Evolutionary conservation across 1,140 invertebrate genomes (phyloP).

Genomic region (Pseudobourletiella spinata): DNA sequence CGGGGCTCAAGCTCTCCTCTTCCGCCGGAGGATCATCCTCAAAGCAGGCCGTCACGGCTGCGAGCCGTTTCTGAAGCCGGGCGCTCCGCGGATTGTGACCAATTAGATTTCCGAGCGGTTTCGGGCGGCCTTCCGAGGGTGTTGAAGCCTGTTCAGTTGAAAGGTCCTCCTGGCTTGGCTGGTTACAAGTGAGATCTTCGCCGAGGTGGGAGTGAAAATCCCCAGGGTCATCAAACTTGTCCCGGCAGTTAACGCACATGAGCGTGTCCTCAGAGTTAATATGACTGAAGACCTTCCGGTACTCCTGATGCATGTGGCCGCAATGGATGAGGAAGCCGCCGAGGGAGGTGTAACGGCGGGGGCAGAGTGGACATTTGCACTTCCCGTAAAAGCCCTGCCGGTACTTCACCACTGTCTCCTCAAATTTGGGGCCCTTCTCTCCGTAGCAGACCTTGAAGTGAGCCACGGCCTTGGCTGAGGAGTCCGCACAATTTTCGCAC

Average conservation of each 20-base stretch:
- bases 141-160: neutral
- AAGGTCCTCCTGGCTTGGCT: neutral
- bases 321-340: conserved; percentile 29
- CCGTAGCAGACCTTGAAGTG: conserved; percentile 27
- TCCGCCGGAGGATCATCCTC: neutral
- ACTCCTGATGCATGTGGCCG: conserved; percentile 24
- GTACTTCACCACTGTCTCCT: conserved; percentile 26
- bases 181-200: neutral
- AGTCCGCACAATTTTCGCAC: conserved; percentile 22
- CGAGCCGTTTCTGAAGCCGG: conserved; percentile 18
- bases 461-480: conserved; percentile 7
- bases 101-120: neutral
- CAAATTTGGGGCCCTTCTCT: conserved; percentile 16
- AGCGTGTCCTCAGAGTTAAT: conserved; percentile 12
- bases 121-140: neutral
- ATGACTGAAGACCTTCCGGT: conserved; percentile 18
- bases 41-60: conserved; percentile 3
- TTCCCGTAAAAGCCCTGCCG: conserved; percentile 32
- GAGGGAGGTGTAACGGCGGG: conserved; percentile 19
- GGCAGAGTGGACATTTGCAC: conserved; percentile 29
- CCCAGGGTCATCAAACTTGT: conserved; percentile 7
- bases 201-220: conserved; percentile 20
- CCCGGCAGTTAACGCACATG: conserved; percentile 16
- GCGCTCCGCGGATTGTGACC: conserved; percentile 20
- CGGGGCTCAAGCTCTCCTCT: conserved; percentile 8